Evolutionary conservation across 1,140 invertebrate genomes (phyloP).

Genomic region (Brachionus asplanchnoidis): DNA sequence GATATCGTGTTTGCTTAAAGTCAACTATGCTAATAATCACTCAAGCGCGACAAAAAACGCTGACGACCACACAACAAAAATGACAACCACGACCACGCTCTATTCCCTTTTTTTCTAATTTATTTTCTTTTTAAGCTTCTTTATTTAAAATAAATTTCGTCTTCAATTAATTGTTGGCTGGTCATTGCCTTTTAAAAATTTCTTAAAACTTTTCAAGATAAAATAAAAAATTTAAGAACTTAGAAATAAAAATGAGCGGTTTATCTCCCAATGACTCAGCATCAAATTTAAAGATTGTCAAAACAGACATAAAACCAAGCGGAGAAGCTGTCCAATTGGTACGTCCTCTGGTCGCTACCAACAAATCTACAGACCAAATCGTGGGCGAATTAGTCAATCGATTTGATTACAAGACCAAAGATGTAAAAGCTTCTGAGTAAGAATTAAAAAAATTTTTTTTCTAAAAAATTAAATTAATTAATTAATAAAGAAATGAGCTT

Average conservation of each 20-base stretch:
- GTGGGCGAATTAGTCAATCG: neutral
- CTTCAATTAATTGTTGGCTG: neutral
- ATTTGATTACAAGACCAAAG: conserved; percentile 15
- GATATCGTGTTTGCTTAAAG: conserved; percentile 5
- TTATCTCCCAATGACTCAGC: neutral
- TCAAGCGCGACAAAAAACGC: neutral
- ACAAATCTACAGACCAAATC: conserved; percentile 34
- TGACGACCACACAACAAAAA: neutral
- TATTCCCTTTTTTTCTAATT: conserved; percentile 17
- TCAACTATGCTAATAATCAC: neutral
- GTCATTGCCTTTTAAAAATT: neutral
- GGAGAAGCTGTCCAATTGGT: conserved; percentile 40
- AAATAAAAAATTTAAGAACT: neutral
- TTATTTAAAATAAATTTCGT: conserved; percentile 3
- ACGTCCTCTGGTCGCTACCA: neutral
- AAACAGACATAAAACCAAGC: conserved; percentile 32
- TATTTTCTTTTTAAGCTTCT: neutral
- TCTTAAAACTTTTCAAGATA: neutral
- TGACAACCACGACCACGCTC: neutral
- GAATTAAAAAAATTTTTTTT: neutral
- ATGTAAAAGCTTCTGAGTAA: conserved; percentile 27
- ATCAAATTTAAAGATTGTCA: conserved; percentile 31
- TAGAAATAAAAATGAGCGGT: conserved; percentile 7
- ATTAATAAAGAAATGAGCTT: neutral
- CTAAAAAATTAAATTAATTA: neutral